Evolutionary conservation across 2,888 invertebrate genomes (phyloP).

Genomic region (Pollenia angustigena): DNA sequence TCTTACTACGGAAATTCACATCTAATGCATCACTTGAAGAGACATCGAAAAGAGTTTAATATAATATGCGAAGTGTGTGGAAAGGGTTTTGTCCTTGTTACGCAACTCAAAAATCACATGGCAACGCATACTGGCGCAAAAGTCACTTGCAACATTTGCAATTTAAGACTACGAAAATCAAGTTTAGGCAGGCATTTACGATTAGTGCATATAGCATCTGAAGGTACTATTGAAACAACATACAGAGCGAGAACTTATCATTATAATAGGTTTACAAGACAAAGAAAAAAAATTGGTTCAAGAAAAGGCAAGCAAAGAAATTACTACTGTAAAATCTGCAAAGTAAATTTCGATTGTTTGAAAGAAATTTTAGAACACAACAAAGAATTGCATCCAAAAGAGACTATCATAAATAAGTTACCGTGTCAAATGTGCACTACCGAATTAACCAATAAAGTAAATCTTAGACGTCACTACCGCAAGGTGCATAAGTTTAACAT

Average conservation of each 20-base stretch:
- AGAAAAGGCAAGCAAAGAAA: neutral
- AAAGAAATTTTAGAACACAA: constrained; percentile 53
- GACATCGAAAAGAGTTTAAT: constrained; percentile 34
- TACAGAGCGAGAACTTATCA: neutral
- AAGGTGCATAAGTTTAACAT: constrained; percentile 41
- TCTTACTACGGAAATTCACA: neutral
- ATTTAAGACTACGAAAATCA: constrained; percentile 42
- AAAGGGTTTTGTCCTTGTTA: constrained; percentile 24
- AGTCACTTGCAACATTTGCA: constrained; percentile 54
- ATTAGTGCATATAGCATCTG: constrained; percentile 35
- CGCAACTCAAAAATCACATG: constrained; percentile 17
- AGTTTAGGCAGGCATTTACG: constrained; percentile 54
- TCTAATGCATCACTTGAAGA: constrained; percentile 31
- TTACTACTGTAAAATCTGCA: constrained; percentile 53
- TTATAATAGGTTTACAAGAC: constrained; percentile 21
- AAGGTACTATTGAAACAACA: constrained; percentile 12
- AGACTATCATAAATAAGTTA: neutral
- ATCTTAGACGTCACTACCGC: constrained; percentile 46
- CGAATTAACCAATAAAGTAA: neutral
- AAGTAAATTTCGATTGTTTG: constrained; percentile 23
- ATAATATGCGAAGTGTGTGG: constrained; percentile 62
- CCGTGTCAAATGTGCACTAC: constrained; percentile 44
- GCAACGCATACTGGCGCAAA: constrained; percentile 53
- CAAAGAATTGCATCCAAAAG: constrained; percentile 34
- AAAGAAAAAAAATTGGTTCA: neutral